Evolutionary conservation across 2,888 invertebrate genomes (phyloP).

Genomic region (Campopleginae sp.): DNA sequence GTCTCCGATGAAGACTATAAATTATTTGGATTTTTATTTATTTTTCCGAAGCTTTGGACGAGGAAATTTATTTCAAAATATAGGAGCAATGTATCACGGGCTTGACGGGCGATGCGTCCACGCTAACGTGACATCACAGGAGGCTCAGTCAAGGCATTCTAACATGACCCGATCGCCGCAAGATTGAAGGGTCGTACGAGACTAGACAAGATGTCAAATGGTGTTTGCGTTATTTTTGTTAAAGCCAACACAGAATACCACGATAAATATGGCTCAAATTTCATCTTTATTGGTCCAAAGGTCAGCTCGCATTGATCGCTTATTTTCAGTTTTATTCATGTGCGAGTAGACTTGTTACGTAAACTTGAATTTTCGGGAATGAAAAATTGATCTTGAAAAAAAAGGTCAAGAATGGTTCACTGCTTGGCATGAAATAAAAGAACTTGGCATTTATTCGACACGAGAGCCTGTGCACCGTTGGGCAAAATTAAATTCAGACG

Average conservation of each 20-base stretch:
- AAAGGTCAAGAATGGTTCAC: neutral
- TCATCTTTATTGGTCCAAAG: neutral
- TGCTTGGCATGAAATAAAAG: too few relatives aligned
- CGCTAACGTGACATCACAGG: slow-evolving; percentile 8
- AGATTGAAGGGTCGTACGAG: slow-evolving; percentile 19
- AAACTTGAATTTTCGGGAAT: neutral
- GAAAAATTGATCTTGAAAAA: neutral
- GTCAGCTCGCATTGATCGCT: neutral
- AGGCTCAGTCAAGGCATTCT: slow-evolving; percentile 13
- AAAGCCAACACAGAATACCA: neutral
- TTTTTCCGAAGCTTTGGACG: neutral
- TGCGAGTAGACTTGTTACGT: neutral
- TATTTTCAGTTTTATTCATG: neutral
- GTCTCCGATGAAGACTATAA: neutral
- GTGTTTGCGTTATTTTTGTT: slow-evolving; percentile 25
- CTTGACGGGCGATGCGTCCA: slow-evolving; percentile 16
- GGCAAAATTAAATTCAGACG: neutral
- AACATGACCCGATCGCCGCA: slow-evolving; percentile 5
- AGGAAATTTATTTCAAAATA: slow-evolving; percentile 13
- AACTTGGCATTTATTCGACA: neutral
- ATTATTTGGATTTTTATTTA: slow-evolving; percentile 1
- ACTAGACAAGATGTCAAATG: slow-evolving; percentile 24
- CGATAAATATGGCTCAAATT: neutral
- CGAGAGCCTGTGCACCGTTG: neutral
- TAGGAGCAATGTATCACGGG: neutral